Evolutionary conservation across 2,888 invertebrate species (phyloP).

Genomic region (Lobophora halterata): DNA sequence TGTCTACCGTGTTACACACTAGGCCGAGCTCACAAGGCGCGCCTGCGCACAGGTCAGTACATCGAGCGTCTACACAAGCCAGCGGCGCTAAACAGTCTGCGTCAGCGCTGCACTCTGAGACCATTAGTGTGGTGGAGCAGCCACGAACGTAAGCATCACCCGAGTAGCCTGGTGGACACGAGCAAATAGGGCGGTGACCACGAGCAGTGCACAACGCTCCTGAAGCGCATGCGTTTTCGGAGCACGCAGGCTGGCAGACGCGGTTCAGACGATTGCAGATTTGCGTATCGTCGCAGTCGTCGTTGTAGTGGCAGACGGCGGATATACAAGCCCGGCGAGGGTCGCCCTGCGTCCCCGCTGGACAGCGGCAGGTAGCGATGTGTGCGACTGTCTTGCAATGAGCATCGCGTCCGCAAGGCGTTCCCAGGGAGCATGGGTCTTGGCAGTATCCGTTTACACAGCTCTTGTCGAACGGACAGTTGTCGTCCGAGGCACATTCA

Average conservation of each 20-base stretch:
- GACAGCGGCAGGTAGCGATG: slow-evolving; percentile 90
- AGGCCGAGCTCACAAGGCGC: slow-evolving; percentile 89
- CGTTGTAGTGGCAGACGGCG: slow-evolving; percentile 92
- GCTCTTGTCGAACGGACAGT: slow-evolving; percentile 92
- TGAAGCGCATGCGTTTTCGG: slow-evolving; percentile 89
- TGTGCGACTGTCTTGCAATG: slow-evolving; percentile 88
- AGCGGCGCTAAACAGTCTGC: slow-evolving; percentile 87
- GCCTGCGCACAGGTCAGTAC: slow-evolving; percentile 88
- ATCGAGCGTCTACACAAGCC: slow-evolving; percentile 88
- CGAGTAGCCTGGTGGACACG: slow-evolving; percentile 86
- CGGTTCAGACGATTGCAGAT: slow-evolving; percentile 91
- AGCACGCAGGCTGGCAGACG: slow-evolving; percentile 90
- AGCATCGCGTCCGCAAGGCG: slow-evolving; percentile 90
- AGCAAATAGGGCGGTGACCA: slow-evolving; percentile 89
- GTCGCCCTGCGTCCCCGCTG: slow-evolving; percentile 91
- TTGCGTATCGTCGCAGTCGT: slow-evolving; percentile 92
- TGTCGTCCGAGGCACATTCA: slow-evolving; percentile 88
- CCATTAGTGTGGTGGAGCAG: slow-evolving; percentile 53
- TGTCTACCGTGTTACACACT: slow-evolving; percentile 88
- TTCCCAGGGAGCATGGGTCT: slow-evolving; percentile 86
- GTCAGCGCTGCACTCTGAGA: slow-evolving; percentile 86
- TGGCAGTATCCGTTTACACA: slow-evolving; percentile 90
- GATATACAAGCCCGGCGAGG: slow-evolving; percentile 90
- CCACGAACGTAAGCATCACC: slow-evolving; percentile 89
- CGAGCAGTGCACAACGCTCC: slow-evolving; percentile 88